phyloP scores from a whole-genome alignment of 1,140 invertebrate species.

The Bombus confusus region DNA sequence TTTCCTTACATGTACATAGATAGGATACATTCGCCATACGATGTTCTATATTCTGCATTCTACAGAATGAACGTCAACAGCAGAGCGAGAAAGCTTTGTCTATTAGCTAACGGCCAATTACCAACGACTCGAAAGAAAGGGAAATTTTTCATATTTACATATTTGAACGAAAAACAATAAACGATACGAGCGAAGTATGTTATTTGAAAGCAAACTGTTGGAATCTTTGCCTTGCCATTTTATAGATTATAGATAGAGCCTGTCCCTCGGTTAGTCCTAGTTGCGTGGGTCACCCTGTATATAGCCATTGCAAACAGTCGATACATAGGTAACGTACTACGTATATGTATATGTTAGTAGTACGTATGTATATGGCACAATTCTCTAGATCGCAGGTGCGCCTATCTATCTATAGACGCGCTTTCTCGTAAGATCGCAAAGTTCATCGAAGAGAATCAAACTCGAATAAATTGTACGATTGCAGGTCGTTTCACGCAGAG shows the following conservation, averaged over 20 bases:
- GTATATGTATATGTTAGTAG: not conserved
- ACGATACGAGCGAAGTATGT: not conserved
- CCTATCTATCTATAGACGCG: not conserved
- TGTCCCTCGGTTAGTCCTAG: not conserved
- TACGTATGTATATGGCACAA: not conserved
- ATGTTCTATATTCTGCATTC: not conserved
- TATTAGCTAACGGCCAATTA: not conserved
- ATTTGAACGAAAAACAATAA: not conserved
- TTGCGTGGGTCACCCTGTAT: not conserved
- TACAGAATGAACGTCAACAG: not conserved
- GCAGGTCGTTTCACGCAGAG: not conserved
- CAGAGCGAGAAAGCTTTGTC: not conserved
- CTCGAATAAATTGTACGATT: not conserved
- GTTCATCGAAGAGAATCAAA: not conserved
- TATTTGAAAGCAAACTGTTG: not conserved
- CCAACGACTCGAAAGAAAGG: not conserved
- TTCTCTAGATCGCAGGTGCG: slow-evolving; percentile 16
- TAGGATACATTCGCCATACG: not conserved
- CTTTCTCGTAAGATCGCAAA: no score
- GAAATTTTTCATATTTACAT: not conserved
- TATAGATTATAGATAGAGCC: not conserved
- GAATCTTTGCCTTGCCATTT: not conserved
- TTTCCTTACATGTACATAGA: not conserved
- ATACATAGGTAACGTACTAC: not conserved
- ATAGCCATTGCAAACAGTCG: not conserved